Evolutionary conservation across 2,113 vertebrate genomes (phyloP).

Genomic region (Eptesicus fuscus): DNA sequence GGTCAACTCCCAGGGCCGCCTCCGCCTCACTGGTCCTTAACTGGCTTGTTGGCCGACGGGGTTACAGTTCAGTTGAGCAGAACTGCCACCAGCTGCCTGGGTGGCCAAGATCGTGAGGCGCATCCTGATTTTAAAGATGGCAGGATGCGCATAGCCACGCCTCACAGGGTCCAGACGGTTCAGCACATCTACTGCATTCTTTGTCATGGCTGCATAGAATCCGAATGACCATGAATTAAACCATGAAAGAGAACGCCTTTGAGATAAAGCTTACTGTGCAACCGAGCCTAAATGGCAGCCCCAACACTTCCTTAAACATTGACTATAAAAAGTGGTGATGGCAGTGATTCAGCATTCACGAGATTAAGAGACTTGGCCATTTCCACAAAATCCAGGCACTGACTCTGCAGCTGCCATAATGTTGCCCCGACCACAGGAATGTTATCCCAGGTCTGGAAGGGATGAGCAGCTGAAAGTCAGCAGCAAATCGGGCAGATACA

Average conservation of each 20-base stretch:
- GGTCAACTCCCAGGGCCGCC: not conserved
- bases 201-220: not conserved
- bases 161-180: not conserved
- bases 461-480: not conserved
- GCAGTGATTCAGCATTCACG: not conserved
- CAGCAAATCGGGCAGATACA: not conserved
- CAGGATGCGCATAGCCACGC: not conserved
- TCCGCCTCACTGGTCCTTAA: not conserved
- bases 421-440: not conserved
- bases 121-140: not conserved
- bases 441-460: not conserved
- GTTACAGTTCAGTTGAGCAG: no score
- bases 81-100: not conserved
- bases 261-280: not conserved
- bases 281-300: not conserved
- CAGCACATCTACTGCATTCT: not conserved
- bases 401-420: rapidly evolving
- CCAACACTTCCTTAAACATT: not conserved
- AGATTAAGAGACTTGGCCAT: not conserved
- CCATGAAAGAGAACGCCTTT: not conserved
- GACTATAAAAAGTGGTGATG: not conserved
- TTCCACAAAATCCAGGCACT: not conserved
- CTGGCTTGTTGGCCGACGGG: not conserved
- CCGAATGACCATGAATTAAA: not conserved
- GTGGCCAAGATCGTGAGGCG: not conserved